Evolutionary conservation across 2,888 invertebrate species (phyloP), one percentile per base, ranked within the genome.

Genomic region (Drosophila prolongata): DNA sequence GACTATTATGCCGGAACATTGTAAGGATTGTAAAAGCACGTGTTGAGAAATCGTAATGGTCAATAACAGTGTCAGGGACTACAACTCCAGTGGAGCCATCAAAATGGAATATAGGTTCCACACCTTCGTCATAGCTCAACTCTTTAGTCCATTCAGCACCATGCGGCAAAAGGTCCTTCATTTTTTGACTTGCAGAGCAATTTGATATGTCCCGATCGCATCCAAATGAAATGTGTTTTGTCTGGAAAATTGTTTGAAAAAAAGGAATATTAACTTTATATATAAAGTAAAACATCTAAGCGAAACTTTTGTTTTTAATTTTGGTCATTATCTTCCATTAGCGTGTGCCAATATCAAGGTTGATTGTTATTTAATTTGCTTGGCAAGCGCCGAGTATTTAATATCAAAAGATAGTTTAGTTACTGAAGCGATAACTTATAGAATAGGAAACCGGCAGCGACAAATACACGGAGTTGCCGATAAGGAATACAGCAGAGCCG

Each of bases 91-190:
- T 97, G 59, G 95, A 96, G 43, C 99, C 99, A 93, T 99, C 98
- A 92, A 99, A 99, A 90, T 97, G 97, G 93, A 98, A 98, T 93
- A 98, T 97, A 89, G 98, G 97, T 91, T 98, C 98, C 54, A 96
- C 95, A 80, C 95, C 97, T 90, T 97, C 96, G 86, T 97, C 97
- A n/a, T 95, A 96, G 79, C 96, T 96, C 43, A 97, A 92, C 54
- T 95, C 95, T 87, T 95, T 95, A 0, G 96, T 96, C 97, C 97
- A 97, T 90, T 96, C 95, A 60, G 95, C 94, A 86, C 95, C 95
- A 0, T 90, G 91, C 0, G 91, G 92, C 27, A 92, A 64, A 3
- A 92, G 76, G 68, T 92, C 90, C 19, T 86, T 84, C 3, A 92
- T 61, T 3, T 74, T 75, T 9, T 84, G 75, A 19, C 83, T 80